Percentiles rank a stretch among this genome's conserved stretches.
Evolutionary conservation across 2,797 vertebrate genomes (phyloP).

Genomic region (Molossus molossus): DNA sequence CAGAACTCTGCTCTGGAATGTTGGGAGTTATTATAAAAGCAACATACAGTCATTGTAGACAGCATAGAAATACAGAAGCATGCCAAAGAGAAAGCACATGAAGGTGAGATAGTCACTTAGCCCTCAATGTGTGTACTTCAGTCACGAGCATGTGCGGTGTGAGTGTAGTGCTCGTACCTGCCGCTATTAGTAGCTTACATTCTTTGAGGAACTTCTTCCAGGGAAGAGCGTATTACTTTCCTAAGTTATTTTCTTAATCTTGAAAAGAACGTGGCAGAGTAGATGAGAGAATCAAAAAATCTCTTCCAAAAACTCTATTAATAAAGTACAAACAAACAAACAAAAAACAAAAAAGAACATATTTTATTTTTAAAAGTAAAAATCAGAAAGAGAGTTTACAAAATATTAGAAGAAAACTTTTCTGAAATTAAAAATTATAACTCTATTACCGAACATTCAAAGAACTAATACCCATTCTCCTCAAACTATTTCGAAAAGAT

Average conservation of each 20-base stretch:
- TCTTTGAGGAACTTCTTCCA: slow-evolving; percentile 15
- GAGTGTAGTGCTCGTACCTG: not conserved
- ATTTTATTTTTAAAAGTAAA: not conserved
- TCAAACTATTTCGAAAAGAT: too few species aligned
- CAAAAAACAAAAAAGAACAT: too few species aligned
- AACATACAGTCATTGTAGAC: not conserved
- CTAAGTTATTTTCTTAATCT: slow-evolving; percentile 20
- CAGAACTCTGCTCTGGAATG: not conserved
- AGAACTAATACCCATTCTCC: too few species aligned
- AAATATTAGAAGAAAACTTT: slow-evolving; percentile 24
- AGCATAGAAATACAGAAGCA: not conserved
- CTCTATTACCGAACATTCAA: not conserved
- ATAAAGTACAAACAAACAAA: not conserved
- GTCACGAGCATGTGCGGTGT: not conserved
- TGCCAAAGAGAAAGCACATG: not conserved
- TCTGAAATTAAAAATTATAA: slow-evolving; percentile 35
- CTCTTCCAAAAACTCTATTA: slow-evolving; percentile 5
- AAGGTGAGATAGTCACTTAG: not conserved
- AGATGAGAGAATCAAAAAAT: not conserved
- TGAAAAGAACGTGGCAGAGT: not conserved
- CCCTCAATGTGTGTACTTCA: not conserved
- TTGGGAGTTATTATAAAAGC: not conserved
- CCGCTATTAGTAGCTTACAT: slow-evolving; percentile 16
- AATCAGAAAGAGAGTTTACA: not conserved
- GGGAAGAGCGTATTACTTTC: not conserved